phyloP scores from a whole-genome alignment of 2,888 invertebrate species.

The Synanthedon tipuliformis region DNA sequence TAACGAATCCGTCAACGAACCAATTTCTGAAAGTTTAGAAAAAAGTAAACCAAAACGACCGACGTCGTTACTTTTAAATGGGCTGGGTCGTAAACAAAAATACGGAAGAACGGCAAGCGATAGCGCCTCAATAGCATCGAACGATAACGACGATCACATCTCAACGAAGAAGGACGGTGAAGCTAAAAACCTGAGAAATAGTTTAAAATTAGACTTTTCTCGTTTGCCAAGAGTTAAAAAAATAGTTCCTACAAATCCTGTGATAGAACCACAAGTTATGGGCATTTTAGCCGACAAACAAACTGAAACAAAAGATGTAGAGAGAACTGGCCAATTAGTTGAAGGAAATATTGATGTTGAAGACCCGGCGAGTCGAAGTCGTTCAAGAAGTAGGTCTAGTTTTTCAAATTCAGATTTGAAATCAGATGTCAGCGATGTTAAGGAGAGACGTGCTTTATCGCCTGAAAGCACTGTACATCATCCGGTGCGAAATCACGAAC shows the following conservation, averaged over 20 bases:
- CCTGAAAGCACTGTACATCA: conserved; percentile 33
- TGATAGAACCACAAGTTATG: conserved; percentile 65
- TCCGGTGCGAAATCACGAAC: conserved; percentile 54
- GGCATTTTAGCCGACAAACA: conserved; percentile 36
- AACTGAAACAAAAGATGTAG: conserved; percentile 36
- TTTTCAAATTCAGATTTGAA: conserved; percentile 65
- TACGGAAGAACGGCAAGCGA: conserved; percentile 60
- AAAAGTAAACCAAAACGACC: conserved; percentile 66
- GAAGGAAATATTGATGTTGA: conserved; percentile 23
- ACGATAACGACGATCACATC: conserved; percentile 28
- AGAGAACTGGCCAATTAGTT: conserved; percentile 33
- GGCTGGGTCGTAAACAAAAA: conserved; percentile 64
- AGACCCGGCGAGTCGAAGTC: conserved; percentile 37
- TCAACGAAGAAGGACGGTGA: conserved; percentile 38
- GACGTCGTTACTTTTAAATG: conserved; percentile 63
- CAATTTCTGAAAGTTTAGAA: conserved; percentile 22
- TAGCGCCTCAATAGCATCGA: conserved; percentile 26
- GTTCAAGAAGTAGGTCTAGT: conserved; percentile 54
- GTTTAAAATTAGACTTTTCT: conserved; percentile 74
- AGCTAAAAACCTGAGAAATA: conserved; percentile 47
- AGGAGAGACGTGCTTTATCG: conserved; percentile 30
- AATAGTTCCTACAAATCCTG: conserved; percentile 69
- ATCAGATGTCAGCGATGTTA: conserved; percentile 41
- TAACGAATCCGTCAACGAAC: conserved; percentile 19
- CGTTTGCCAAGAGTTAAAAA: conserved; percentile 70